These are phyloP conservation scores for Pachliopta kotzebuea DNA, from an alignment of 2,888 invertebrate genomes.

Conservation along the genomic window DNA sequence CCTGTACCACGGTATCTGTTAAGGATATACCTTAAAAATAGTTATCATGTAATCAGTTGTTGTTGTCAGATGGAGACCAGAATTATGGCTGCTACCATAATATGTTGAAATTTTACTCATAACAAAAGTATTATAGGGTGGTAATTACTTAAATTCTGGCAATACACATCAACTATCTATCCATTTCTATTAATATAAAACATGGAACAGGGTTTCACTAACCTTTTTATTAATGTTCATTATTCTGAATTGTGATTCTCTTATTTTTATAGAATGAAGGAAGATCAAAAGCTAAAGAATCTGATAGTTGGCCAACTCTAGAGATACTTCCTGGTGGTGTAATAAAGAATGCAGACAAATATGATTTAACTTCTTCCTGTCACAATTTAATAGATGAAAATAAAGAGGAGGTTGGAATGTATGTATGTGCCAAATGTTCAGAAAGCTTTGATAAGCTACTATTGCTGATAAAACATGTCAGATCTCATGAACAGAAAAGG, in stretches of 20 bases:
- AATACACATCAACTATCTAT: no score
- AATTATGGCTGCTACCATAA: no score
- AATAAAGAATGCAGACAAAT: constrained; percentile 56
- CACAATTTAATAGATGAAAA: constrained; percentile 26
- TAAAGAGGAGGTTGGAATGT: constrained; percentile 46
- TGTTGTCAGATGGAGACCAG: no score
- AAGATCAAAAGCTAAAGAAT: constrained; percentile 35
- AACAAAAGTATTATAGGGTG: no score
- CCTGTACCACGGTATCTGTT: no score
- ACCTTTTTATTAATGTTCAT: not conserved
- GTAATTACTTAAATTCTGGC: no score
- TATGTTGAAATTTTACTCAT: no score
- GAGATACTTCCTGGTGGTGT: constrained; percentile 71
- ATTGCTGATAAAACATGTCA: constrained; percentile 64
- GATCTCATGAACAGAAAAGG: constrained; percentile 58
- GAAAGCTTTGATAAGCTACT: constrained; percentile 60
- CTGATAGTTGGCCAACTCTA: constrained; percentile 66
- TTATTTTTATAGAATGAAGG: constrained; percentile 35
- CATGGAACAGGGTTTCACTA: not conserved
- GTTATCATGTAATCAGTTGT: no score
- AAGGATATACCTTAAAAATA: no score
- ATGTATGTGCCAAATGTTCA: constrained; percentile 68
- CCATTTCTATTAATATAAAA: not conserved
- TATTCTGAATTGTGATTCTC: not conserved
- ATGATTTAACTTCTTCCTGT: constrained; percentile 28